Base-by-base conservation (phyloP, 2,888 invertebrate genomes). In the Polydesmus complanatus region DNA sequence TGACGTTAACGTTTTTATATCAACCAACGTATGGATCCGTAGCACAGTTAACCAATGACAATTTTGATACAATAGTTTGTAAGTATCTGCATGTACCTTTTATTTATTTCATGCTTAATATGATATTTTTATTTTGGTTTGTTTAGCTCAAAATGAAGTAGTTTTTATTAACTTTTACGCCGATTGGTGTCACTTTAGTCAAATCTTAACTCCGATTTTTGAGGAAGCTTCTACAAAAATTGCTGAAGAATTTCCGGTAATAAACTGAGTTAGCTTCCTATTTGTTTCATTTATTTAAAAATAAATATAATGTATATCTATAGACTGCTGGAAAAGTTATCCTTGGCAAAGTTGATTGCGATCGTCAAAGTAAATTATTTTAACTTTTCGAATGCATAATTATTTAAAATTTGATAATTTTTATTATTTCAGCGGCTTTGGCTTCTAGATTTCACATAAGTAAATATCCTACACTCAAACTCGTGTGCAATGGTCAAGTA, bases 111-210 rank as follows among this genome's bases (percentile, higher is more conserved):
- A n/a, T n/a, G n/a, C 47, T 11, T 56, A 25, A n/a, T 54, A 22
- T 54, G n/a, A n/a, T n/a, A n/a, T n/a, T n/a, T n/a, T n/a, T n/a
- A n/a, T n/a, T n/a, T n/a, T n/a, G n/a, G n/a, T n/a, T n/a, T n/a
- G n/a, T n/a, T n/a, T n/a, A 94, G 95, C 88, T 64, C 85, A 87
- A 63, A 91, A 94, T 81, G 96, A 98, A 79, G 78, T 98, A 75
- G 95, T 97, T 64, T 89, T 98, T 76, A 84, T 98, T 64, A 98
- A 99, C 78, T 98, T 98, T 77, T 98, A 97, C 78, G 98, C 98
- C 27, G 96, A 98, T 73, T 98, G 98, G 98, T 98, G 98, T 78
- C 85, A 91, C 70, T 98, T 97, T 79, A 97, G 97, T 78, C 96
- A 92, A 74, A 83, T 94, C 78, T 78, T 99, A 72, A 88, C 89